phyloP scores from a whole-genome alignment of 2,113 vertebrate genomes.

The Grammomys surdaster region DNA sequence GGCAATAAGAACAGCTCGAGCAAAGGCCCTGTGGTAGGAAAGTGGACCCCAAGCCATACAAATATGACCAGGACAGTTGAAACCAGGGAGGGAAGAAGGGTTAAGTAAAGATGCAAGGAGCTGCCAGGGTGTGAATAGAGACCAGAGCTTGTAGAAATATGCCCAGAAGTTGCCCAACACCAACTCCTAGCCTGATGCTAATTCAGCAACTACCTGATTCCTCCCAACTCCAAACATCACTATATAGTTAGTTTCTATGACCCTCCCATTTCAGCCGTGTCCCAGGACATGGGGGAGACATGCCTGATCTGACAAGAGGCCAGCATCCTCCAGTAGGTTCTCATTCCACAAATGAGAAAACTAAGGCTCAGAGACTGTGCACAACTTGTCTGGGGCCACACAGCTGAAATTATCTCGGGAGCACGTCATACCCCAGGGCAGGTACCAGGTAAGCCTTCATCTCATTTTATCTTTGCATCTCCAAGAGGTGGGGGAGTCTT shows the following conservation, averaged over 20 bases:
- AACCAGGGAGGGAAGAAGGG: neutral
- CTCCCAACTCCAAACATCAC: fast-evolving
- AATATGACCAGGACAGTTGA: no score
- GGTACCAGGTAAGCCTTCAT: no score
- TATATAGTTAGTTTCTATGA: neutral
- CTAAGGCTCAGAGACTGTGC: conserved; percentile 16
- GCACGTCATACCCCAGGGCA: no score
- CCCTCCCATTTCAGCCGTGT: neutral
- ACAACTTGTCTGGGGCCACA: neutral
- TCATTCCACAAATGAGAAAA: neutral
- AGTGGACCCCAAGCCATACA: no score
- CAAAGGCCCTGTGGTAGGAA: neutral
- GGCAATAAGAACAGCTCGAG: neutral
- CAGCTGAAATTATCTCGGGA: neutral
- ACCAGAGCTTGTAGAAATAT: neutral
- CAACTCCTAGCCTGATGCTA: neutral
- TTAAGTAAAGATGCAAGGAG: fast-evolving
- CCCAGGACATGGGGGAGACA: neutral
- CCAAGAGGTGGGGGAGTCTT: neutral
- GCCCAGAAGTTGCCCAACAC: neutral
- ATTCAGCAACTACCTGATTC: neutral
- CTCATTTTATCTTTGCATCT: neutral
- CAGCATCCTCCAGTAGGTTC: neutral
- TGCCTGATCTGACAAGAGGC: neutral
- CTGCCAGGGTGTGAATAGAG: neutral